phyloP scores from a whole-genome alignment of 2,888 invertebrate genomes.

The Nomada ruficornis region DNA sequence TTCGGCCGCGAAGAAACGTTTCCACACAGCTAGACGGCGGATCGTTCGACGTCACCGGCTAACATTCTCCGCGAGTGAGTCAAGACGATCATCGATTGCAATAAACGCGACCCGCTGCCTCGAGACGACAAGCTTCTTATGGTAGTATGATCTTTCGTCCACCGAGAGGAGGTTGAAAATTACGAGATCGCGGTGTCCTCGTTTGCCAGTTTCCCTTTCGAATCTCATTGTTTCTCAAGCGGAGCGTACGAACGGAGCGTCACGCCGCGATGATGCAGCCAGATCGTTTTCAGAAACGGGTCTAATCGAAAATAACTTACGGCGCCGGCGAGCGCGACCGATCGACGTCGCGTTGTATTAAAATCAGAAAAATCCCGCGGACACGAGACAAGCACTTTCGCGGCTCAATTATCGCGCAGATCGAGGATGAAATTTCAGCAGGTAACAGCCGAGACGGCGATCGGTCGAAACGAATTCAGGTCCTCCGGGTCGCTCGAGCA shows the following conservation, averaged over 20 bases:
- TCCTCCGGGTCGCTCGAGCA: constrained; percentile 30
- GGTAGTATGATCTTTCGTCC: constrained; percentile 54
- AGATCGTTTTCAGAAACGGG: constrained; percentile 24
- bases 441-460: constrained; percentile 16
- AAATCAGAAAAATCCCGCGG: not conserved
- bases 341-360: not conserved
- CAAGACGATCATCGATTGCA: constrained; percentile 66
- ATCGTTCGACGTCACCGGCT: constrained; percentile 43
- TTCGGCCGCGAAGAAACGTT: not conserved
- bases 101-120: constrained; percentile 46
- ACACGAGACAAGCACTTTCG: not conserved
- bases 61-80: constrained; percentile 62
- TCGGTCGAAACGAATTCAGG: constrained; percentile 35
- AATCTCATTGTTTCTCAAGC: constrained; percentile 58
- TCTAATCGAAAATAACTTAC: not conserved
- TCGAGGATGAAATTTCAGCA: constrained; percentile 8
- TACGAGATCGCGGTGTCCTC: constrained; percentile 68
- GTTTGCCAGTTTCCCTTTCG: constrained; percentile 64
- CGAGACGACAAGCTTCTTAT: constrained; percentile 52
- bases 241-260: constrained; percentile 13
- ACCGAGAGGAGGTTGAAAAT: constrained; percentile 59
- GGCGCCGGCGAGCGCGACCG: not conserved
- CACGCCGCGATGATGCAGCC: not conserved
- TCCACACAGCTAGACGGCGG: not conserved
- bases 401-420: not conserved